These are phyloP conservation scores for Tillus elongatus DNA, from an alignment of 2,888 invertebrate species.

Conservation along the genomic window DNA sequence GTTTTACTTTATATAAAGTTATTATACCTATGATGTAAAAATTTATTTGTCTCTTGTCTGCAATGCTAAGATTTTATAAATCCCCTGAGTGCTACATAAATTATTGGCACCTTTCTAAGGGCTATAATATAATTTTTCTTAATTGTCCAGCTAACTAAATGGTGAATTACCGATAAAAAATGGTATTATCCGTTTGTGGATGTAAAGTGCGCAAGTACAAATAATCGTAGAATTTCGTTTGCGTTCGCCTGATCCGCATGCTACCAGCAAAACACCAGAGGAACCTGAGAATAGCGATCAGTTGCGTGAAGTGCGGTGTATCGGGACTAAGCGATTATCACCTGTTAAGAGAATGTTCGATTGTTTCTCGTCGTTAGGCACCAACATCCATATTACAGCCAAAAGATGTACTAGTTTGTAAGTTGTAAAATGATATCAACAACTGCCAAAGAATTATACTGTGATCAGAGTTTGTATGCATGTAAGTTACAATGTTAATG, in stretches of 20 bases:
- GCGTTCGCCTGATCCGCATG: slow-evolving; percentile 24
- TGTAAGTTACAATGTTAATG: slow-evolving; percentile 29
- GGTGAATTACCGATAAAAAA: no score
- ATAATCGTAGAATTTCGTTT: slow-evolving; percentile 22
- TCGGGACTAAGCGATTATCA: slow-evolving; percentile 9
- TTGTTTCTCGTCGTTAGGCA: slow-evolving; percentile 15
- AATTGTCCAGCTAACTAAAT: no score
- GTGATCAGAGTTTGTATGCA: slow-evolving; percentile 24
- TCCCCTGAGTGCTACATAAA: no score
- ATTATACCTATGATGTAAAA: no score
- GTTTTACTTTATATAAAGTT: no score
- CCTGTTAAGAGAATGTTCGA: slow-evolving; percentile 20
- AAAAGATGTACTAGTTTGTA: slow-evolving; percentile 15
- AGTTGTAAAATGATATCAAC: slow-evolving; percentile 23
- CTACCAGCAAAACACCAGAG: slow-evolving; percentile 25
- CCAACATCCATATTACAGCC: slow-evolving; percentile 11
- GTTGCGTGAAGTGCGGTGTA: slow-evolving; percentile 18
- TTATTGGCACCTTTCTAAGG: no score
- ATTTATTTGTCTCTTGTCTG: no score
- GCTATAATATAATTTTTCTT: no score
- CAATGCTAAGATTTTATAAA: no score
- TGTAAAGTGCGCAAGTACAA: slow-evolving; percentile 23
- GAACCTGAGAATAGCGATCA: slow-evolving; percentile 24
- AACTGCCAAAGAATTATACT: slow-evolving; percentile 24
- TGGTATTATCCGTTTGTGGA: no score